Percentiles rank a stretch among this genome's conserved stretches.
These are phyloP conservation scores for Selene dorsalis DNA, from an alignment of 2,797 vertebrate genomes.

Conservation along the genomic window DNA sequence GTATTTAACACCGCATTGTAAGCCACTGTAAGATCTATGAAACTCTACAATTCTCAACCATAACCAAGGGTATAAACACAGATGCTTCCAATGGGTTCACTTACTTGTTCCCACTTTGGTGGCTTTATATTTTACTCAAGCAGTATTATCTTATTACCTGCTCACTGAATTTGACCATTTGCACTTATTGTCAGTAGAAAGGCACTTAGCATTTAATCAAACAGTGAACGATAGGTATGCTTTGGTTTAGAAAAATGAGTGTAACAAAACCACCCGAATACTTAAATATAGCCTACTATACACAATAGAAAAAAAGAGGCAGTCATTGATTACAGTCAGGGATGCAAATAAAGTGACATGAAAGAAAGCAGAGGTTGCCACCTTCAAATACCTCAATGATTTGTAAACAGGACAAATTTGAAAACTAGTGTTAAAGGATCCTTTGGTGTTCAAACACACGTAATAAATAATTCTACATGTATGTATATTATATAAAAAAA, in stretches of 20 bases:
- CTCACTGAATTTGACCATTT: slow-evolving; percentile 57
- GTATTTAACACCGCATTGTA: background rate
- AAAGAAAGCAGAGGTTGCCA: slow-evolving; percentile 18
- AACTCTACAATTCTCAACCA: too few species aligned
- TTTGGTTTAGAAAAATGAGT: slow-evolving; percentile 48
- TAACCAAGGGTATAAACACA: too few species aligned
- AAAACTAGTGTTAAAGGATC: slow-evolving; percentile 7
- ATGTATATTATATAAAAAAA: slow-evolving; percentile 26
- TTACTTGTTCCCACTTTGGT: background rate
- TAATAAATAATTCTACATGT: slow-evolving; percentile 72
- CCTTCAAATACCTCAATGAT: slow-evolving; percentile 32
- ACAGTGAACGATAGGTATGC: slow-evolving; percentile 1
- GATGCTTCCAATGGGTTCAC: background rate
- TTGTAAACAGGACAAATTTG: slow-evolving; percentile 46
- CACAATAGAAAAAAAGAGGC: background rate
- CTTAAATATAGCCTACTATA: slow-evolving; percentile 41
- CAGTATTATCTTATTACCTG: slow-evolving; percentile 28
- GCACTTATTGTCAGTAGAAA: slow-evolving; percentile 43
- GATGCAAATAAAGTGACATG: slow-evolving; percentile 16
- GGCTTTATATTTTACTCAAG: background rate
- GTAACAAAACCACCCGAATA: slow-evolving; percentile 62
- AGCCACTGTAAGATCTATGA: too few species aligned
- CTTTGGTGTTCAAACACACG: slow-evolving; percentile 60
- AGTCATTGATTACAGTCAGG: slow-evolving; percentile 1
- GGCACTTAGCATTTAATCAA: slow-evolving; percentile 46